Base-by-base conservation (phyloP, 2,888 invertebrate genomes). In the Zygaena filipendulae region DNA sequence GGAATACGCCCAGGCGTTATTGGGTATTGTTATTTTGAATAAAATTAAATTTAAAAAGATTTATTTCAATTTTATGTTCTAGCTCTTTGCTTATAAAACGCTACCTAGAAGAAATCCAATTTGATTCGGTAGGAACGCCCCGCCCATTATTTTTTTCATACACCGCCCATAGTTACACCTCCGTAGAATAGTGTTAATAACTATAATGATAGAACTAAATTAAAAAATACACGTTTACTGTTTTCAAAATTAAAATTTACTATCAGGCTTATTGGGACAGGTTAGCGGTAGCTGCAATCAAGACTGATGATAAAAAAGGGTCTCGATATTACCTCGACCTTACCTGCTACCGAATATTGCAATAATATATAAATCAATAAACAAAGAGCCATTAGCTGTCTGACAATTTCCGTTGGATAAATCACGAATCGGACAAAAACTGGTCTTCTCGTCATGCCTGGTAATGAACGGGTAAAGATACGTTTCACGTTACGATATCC, bases 351-450 rank as follows among this genome's bases (percentile, higher is more conserved):
- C 69, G 72, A 74, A 72, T 72, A 74, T 74, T 71, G 64, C 63
- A 51, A 59, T n/a, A n/a, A n/a, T 55, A 56, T 61, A 75, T 74
- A 72, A 75, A 75, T 77, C 75, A 74, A 75, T 75, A 72, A 70
- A 75, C 75, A 75, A 74, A 74, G 72, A 74, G 45, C 67, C 74
- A 74, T 75, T 72, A 71, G 70, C 63, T 72, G 72, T 69, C 75
- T 63, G 62, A 70, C 75, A 69, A 69, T 75, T 72, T 77, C 74
- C 74, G 71, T 58, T 67, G 72, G 69, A 70, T 75, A 74, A 75
- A 75, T 75, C 75, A 75, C 75, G 59, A 42, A 21, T 35, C 35
- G 38, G 39, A 48, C 49, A 64, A 70, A 74, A 74, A 63, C 55
- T 49, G 55, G 55, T 45, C 38, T 45, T 55, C 56, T 49, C 45